Base-by-base conservation (phyloP, 2,113 vertebrate genomes). In the Heterotis niloticus region DNA sequence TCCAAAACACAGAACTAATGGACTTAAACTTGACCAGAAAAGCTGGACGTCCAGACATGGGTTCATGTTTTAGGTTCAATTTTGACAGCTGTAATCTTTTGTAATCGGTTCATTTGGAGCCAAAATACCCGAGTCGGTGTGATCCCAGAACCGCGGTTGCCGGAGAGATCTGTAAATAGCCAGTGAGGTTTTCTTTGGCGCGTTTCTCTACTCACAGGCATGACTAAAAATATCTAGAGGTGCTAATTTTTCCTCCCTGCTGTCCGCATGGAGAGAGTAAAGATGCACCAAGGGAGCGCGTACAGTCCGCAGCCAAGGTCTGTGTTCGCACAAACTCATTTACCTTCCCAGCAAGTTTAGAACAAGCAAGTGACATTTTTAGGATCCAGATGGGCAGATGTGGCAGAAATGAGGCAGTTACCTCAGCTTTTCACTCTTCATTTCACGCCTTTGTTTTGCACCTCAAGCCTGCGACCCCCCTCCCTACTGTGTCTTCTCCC, bases 371-470 rank as follows among this genome's bases (percentile, higher is more conserved):
- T 26, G 24, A 59, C 56, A 24, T 78, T 67, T 71, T 70, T 59
- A 52, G 18, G n/a, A 66, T 67, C 72, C 80, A 73, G 64, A 62
- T 10, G 34, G 28, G 82, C 75, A 52, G 56, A 76, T 78, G 81
- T 66, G 57, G 64, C 76, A 79, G 81, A 79, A 82, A 77, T 81
- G 83, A 44, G 80, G 81, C 84, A 81, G 80, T 80, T 82, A 78
- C 79, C 72, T 7, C 51, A 60, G 44, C 14, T 62, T 76, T 67
- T 29, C 64, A 70, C 62, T 75, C 64, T 34, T 78, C 82, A 83
- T 85, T 86, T 89, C 88, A 83, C 89, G 88, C 90, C 85, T 90
- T 86, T 75, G 71, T 85, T 84, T 85, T 76, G 79, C 90, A 88
- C 88, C 89, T 87, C 80, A 59, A 87, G 84, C 59, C 84, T 88